Evolutionary conservation across 2,113 vertebrate species (phyloP).

Genomic region (Ceyx cyanopectus): DNA sequence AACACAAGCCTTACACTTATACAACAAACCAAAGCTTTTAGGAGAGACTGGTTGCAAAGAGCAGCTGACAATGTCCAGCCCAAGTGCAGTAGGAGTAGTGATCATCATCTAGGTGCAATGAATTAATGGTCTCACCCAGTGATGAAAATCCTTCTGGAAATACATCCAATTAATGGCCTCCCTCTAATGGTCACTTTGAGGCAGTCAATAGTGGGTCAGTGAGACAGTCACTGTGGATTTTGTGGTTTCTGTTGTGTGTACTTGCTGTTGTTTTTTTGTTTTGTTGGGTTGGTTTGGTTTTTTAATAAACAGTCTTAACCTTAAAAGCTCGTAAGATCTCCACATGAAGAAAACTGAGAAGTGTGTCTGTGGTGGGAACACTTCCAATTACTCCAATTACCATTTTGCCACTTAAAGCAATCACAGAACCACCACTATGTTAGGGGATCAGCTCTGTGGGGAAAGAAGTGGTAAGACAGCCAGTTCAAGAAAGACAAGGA

Average conservation of each 20-base stretch:
- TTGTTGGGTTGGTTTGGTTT: neutral
- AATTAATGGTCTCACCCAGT: neutral
- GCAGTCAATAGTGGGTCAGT: neutral
- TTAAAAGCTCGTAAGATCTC: neutral
- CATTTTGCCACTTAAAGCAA: neutral
- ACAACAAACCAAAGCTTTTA: neutral
- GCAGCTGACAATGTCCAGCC: fast-evolving
- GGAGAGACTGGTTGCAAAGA: neutral
- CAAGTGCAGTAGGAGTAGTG: neutral
- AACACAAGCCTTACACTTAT: fast-evolving
- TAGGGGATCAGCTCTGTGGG: too few species aligned
- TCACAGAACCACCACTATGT: neutral
- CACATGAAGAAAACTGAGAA: neutral
- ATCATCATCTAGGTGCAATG: neutral
- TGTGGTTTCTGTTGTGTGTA: neutral
- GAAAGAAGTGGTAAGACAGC: too few species aligned
- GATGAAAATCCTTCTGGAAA: too few species aligned
- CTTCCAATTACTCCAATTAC: neutral
- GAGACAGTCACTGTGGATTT: neutral
- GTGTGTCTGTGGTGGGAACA: neutral
- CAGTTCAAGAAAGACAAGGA: neutral
- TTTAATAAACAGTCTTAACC: neutral
- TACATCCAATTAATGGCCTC: neutral
- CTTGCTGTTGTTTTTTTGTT: too few species aligned
- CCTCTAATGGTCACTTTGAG: neutral